Base-by-base conservation (phyloP, 2,888 invertebrate species). In the Euplexia lucipara region DNA sequence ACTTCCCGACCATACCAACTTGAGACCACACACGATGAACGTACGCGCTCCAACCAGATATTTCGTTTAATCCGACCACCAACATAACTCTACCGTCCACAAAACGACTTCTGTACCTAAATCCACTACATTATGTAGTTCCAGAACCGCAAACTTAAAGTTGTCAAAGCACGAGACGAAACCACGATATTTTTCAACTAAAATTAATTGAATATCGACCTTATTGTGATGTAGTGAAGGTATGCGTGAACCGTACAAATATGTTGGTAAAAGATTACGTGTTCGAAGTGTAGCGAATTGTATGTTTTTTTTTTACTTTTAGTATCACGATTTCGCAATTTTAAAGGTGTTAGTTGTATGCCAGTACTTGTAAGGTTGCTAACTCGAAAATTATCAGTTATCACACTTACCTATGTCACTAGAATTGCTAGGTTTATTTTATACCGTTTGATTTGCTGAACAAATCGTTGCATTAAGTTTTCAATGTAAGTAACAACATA, bases 271-370 rank as follows among this genome's bases (percentile, higher is more conserved):
- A 53, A 52, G 69, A 78, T 81, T 77, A 69, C 51, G 51, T 47
- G 63, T 61, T 32, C 59, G 71, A 82, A 81, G 80, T 84, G 84
- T 79, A 80, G 79, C 77, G 60, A 81, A 81, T 82, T 61, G 81
- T 62, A 64, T 26, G 26, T 26, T 64, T 81, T 65, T 80, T 86
- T 87, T 86, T 86, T 86, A 82, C 87, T 87, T 84, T 80, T 63
- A 37, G 73, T 81, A 82, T 85, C 87, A 88, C 87, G 89, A 86
- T 77, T 84, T 78, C 10, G 88, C 88, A 87, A 88, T 89, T 89
- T 83, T 57, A 78, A 75, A 84, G 82, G 85, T 83, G 84, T 83
- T 77, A 71, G 70, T 73, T 78, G 53, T 66, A 45, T 58, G 53
- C 58, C 41, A 42, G 65, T 82, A 73, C 73, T 81, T 70, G 79